Base-by-base conservation (phyloP, 92 coral and sea anemone genomes). In the Epizoanthus scotinus region DNA sequence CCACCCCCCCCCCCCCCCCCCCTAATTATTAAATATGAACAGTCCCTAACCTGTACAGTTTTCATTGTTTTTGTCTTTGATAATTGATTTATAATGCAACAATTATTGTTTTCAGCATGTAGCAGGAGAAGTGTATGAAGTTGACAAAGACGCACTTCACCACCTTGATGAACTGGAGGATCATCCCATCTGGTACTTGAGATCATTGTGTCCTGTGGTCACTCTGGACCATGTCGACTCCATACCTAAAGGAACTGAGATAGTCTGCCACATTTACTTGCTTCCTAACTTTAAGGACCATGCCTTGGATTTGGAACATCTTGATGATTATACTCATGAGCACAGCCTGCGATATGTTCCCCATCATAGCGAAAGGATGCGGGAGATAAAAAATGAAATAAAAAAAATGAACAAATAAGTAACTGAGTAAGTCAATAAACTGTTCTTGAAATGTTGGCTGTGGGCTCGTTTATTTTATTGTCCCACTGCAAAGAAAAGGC, bases 111-210 rank as follows among this genome's bases (percentile, higher is more conserved):
- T 38, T 17, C n/a, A 67, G 79, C 66, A 73, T 57, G 63, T 73
- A 31, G 28, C 54, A 3, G 81, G 81, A n/a, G 81, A 75, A 60
- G 56, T 75, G 47, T 75, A 75, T 38, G 81, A 75, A 24, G 81
- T 75, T 59, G 81, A 75, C 17, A 2, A 59, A 59, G 81, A 75
- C 2, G 81, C 56, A 22, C 68, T 75, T 6, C 14, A 59, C 14
- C 55, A 38, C 28, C 57, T 75, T 1, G 81, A 75, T 60, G 50
- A 59, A 55, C 31, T 75, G 2, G 81, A 75, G 19, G 29, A 75
- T 21, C 81, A 75, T 20, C 81, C 81, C 19, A 10, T 17, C 40
- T 75, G 68, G 81, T 75, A 75, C 63, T 54, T 58, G 38, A 59
- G 81, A 19, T 31, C 69, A 24, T 14, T 58, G 21, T 25, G 47